These are phyloP conservation scores for Psittacula echo DNA, from an alignment of 2,797 vertebrate genomes.

Conservation along the genomic window DNA sequence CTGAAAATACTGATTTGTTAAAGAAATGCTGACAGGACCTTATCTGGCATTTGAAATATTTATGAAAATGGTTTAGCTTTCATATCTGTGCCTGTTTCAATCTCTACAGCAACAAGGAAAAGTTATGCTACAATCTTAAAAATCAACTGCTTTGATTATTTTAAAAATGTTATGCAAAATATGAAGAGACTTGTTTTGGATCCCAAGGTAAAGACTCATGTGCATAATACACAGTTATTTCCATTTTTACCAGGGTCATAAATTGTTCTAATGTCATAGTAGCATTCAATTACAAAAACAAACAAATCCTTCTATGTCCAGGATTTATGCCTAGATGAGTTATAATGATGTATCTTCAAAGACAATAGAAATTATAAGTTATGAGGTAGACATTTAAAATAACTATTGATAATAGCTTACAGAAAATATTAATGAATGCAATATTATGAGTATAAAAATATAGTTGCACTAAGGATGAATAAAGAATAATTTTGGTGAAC, in stretches of 20 bases:
- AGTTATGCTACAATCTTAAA: conserved; percentile 4
- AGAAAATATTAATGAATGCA: not conserved
- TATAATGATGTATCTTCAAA: not conserved
- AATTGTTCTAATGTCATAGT: not conserved
- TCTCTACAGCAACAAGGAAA: not conserved
- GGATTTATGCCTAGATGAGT: not conserved
- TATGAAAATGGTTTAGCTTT: conserved; percentile 17
- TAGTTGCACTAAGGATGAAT: not conserved
- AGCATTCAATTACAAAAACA: not conserved
- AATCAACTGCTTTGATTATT: not conserved
- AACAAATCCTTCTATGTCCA: not conserved
- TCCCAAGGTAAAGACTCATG: not conserved
- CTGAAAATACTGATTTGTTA: conserved; percentile 20
- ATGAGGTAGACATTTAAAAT: not conserved
- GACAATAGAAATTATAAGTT: not conserved
- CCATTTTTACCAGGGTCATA: not conserved
- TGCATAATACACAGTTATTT: not conserved
- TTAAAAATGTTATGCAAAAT: not conserved
- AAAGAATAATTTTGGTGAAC: not conserved
- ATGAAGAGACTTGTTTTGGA: not conserved
- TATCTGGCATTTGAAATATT: conserved; percentile 28
- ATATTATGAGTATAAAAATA: not conserved
- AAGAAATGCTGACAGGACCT: not conserved
- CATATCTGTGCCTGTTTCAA: not conserved
- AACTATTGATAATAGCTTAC: not conserved